Base-by-base conservation (phyloP, 2,888 invertebrate genomes). In the Napeogenes inachia region DNA sequence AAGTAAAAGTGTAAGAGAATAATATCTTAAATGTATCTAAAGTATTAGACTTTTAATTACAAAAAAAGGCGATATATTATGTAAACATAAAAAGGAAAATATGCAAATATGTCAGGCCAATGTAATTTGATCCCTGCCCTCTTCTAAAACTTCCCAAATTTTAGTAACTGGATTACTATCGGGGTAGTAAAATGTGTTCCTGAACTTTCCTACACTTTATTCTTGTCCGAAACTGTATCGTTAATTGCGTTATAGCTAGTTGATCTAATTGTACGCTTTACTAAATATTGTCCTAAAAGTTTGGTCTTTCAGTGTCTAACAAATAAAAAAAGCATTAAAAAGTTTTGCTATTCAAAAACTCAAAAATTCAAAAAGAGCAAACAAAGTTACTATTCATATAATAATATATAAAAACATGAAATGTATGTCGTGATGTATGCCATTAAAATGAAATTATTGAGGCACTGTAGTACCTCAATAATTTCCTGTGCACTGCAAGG, bases 111-210 rank as follows among this genome's bases (percentile, higher is more conserved):
- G 47, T 50, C 57, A 45, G 57, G 55, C 62, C 60, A 63, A 65
- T 62, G 65, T 62, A 66, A 66, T 66, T 66, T 64, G 58, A 60
- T 35, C 45, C 61, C 32, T 42, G 45, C 57, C 57, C 56, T 60
- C 65, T 58, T 58, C 55, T 47, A 21, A 59, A 66, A 64, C 59
- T 66, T 62, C 57, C n/a, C 21, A 13, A 50, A 54, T 62, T 53
- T 64, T 54, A n/a, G 61, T 68, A 68, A 68, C 66, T 66, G 62
- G 66, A 68, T 68, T 68, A 66, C 64, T 61, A 57, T 62, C 62
- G 53, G 21, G 54, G 55, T 66, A 60, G 55, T 59, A 60, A 65
- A 65, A 62, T 21, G 21, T 65, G 64, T 60, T 62, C 57, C 30
- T 45, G n/a, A 58, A 63, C 42, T 66, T 61, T 21, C 57, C 55